Conservation (phyloP, 2,888 invertebrate genomes). For the Endomychus coccineus region DNA sequence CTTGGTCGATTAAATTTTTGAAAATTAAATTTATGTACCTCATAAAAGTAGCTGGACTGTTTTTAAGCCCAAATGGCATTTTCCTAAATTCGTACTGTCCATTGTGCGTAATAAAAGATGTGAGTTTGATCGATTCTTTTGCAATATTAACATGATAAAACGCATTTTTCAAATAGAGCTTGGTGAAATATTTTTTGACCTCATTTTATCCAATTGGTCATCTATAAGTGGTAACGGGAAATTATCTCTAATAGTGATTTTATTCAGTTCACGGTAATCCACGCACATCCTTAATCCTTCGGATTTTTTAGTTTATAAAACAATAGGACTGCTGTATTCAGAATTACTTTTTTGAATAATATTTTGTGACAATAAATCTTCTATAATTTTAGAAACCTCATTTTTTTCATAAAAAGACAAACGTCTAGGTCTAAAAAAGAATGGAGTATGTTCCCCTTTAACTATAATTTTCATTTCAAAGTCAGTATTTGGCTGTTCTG, state of each 20-base stretch:
- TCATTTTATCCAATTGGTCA: conserved; percentile 23
- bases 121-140: conserved; percentile 16
- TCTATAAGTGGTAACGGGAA: conserved; percentile 25
- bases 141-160: conserved; percentile 23
- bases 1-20: too few species aligned
- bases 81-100: too few species aligned
- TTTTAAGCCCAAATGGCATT: too few species aligned
- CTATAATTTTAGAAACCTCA: conserved; percentile 17
- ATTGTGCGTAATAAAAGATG: too few species aligned
- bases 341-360: conserved; percentile 31
- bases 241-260: conserved; percentile 21
- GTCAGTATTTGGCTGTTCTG: too few species aligned
- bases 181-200: conserved; percentile 20
- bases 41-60: too few species aligned
- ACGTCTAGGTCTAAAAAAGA: conserved; percentile 16
- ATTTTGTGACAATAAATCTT: conserved; percentile 16
- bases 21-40: too few species aligned
- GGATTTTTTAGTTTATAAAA: conserved; percentile 23
- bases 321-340: conserved; percentile 21
- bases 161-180: conserved; percentile 23
- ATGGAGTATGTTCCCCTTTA: conserved; percentile 9
- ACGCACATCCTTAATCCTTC: conserved; percentile 25
- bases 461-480: conserved; percentile 13
- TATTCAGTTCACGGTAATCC: conserved; percentile 25
- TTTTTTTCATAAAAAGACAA: conserved; percentile 19